phyloP scores from a whole-genome alignment of 2,888 invertebrate species.

The Acholoe squamosa region DNA sequence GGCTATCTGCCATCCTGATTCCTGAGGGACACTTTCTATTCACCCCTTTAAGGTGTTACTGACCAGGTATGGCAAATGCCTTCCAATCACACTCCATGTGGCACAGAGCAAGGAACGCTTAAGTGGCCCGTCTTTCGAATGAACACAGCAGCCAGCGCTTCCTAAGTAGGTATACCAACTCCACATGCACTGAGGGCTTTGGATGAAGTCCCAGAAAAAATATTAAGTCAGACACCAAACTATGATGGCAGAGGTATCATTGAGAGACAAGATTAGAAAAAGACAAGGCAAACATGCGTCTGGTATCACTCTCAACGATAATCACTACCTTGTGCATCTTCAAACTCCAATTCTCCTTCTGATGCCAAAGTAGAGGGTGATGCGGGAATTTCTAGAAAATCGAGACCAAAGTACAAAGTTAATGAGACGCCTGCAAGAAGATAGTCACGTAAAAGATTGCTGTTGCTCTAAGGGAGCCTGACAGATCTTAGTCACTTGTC shows the following conservation, averaged over 20 bases:
- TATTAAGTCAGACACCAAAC: slow-evolving; percentile 49
- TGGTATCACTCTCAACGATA: slow-evolving; percentile 45
- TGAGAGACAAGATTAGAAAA: slow-evolving; percentile 45
- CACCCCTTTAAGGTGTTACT: neutral
- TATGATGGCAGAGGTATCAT: slow-evolving; percentile 20
- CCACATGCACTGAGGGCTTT: slow-evolving; percentile 58
- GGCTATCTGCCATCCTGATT: slow-evolving; percentile 38
- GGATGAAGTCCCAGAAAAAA: slow-evolving; percentile 35
- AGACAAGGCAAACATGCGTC: slow-evolving; percentile 51
- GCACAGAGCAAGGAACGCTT: slow-evolving; percentile 31
- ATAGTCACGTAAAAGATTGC: neutral
- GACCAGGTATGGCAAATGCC: slow-evolving; percentile 35
- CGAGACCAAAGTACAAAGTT: slow-evolving; percentile 53
- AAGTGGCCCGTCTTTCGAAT: slow-evolving; percentile 45
- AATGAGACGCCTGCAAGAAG: slow-evolving; percentile 43
- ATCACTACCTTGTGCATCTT: slow-evolving; percentile 65
- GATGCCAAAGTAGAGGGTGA: slow-evolving; percentile 62
- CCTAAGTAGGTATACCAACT: slow-evolving; percentile 47
- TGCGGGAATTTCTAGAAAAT: slow-evolving; percentile 62
- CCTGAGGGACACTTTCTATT: slow-evolving; percentile 20
- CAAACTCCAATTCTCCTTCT: slow-evolving; percentile 63
- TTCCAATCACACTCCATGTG: slow-evolving; percentile 29
- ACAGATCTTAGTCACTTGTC: neutral
- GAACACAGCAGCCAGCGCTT: slow-evolving; percentile 57
- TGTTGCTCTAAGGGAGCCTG: neutral